Conservation (phyloP, 1,140 invertebrate genomes). For the Lucilia cuprina region DNA sequence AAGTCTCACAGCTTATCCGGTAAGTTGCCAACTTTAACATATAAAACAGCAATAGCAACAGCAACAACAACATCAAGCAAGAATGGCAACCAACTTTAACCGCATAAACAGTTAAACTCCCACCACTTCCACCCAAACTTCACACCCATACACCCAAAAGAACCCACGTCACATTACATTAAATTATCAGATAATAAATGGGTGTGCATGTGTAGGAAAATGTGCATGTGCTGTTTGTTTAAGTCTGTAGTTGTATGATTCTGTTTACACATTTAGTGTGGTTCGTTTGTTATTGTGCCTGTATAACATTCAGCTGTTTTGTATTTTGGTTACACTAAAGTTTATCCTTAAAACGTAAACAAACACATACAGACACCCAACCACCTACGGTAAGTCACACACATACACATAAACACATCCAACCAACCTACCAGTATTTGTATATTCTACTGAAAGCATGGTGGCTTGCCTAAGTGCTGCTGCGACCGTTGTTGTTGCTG, state of each 20-base stretch:
- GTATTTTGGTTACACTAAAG: neutral
- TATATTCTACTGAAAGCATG: no score
- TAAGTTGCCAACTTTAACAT: constrained; percentile 64
- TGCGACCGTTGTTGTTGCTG: neutral
- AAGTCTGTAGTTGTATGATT: neutral
- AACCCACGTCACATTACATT: constrained; percentile 21
- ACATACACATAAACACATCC: neutral
- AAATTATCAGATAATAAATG: constrained; percentile 20
- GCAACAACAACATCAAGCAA: neutral
- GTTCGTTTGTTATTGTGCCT: neutral
- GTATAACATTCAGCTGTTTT: neutral
- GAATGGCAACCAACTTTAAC: neutral
- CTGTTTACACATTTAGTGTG: neutral
- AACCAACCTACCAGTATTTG: neutral
- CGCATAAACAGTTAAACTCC: constrained; percentile 26
- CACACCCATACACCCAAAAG: neutral
- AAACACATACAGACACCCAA: neutral
- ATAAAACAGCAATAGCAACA: neutral
- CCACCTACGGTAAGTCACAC: neutral
- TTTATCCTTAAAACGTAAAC: neutral
- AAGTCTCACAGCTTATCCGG: constrained; percentile 75
- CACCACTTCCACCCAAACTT: neutral
- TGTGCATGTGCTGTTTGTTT: neutral
- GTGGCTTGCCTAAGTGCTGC: neutral
- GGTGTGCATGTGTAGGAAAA: neutral